Conservation (phyloP, 1,140 invertebrate genomes). For the Drosophila dunni region DNA sequence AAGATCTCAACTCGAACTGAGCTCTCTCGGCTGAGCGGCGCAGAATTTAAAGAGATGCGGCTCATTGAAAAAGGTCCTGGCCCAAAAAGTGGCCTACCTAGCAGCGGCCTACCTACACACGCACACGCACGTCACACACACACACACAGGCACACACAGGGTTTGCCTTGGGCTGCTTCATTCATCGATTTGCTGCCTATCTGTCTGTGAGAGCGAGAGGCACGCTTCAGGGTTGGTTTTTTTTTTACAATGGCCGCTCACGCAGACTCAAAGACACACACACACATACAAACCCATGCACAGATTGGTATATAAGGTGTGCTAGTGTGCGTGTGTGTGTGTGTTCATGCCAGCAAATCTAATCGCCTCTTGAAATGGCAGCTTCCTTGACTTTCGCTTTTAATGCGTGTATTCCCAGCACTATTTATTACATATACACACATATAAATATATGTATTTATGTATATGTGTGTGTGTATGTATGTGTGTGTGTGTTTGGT, state of each 20-base stretch:
- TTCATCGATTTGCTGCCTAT: constrained; percentile 81
- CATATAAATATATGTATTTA: constrained; percentile 23
- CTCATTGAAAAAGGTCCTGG: constrained; percentile 57
- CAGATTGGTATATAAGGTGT: constrained; percentile 64
- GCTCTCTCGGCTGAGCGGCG: constrained; percentile 56
- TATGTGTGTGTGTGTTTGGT: constrained; percentile 22
- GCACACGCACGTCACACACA: constrained; percentile 39
- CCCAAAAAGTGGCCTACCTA: constrained; percentile 60
- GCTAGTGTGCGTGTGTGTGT: constrained; percentile 14
- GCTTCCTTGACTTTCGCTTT: constrained; percentile 77
- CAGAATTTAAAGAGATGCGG: constrained; percentile 74
- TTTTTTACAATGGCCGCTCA: constrained; percentile 77
- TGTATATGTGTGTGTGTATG: constrained; percentile 16
- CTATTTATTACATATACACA: constrained; percentile 34
- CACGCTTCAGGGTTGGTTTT: constrained; percentile 65
- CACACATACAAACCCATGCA: constrained; percentile 20
- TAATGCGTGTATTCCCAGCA: constrained; percentile 47
- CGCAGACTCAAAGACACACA: constrained; percentile 54
- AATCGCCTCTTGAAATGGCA: constrained; percentile 56
- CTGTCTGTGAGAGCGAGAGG: constrained; percentile 67
- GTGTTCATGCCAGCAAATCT: constrained; percentile 50
- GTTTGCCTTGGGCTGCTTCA: constrained; percentile 51
- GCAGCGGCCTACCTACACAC: constrained; percentile 59
- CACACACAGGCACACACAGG: constrained; percentile 5
- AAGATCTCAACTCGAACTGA: constrained; percentile 82